phyloP scores from a whole-genome alignment of 2,888 invertebrate genomes.

The Ochropacha duplaris region DNA sequence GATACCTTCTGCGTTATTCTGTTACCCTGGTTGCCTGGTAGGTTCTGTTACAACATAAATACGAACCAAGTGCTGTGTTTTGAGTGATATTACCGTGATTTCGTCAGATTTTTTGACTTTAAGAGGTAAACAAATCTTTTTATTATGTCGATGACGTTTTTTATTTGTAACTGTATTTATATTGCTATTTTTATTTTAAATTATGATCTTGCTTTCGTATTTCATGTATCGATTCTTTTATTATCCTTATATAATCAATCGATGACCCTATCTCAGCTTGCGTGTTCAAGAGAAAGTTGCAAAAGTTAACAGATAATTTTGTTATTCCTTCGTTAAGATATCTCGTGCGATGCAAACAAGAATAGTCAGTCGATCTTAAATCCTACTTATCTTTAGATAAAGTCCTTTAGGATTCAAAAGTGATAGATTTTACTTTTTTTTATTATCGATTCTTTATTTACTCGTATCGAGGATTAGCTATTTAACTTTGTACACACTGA shows the following conservation, averaged over 20 bases:
- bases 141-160: slow-evolving; percentile 4
- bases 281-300: slow-evolving; percentile 41
- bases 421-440: neutral
- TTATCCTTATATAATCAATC: slow-evolving; percentile 28
- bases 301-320: slow-evolving; percentile 19
- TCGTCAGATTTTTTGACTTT: slow-evolving; percentile 11
- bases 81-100: slow-evolving; percentile 30
- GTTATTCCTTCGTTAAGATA: slow-evolving; percentile 12
- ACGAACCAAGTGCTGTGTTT: slow-evolving; percentile 48
- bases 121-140: slow-evolving; percentile 22
- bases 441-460: too few species aligned
- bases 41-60: slow-evolving; percentile 37
- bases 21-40: slow-evolving; percentile 52
- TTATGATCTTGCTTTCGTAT: slow-evolving; percentile 6
- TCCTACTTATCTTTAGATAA: neutral
- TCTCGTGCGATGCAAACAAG: slow-evolving; percentile 16
- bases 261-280: slow-evolving; percentile 20
- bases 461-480: neutral
- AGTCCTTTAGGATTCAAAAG: neutral
- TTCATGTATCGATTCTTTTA: slow-evolving; percentile 9
- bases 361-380: slow-evolving; percentile 6
- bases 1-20: slow-evolving; percentile 53
- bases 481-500: neutral
- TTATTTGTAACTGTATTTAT: slow-evolving; percentile 6
- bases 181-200: slow-evolving; percentile 4